Conservation (phyloP, 2,888 invertebrate genomes). For the Automeris io region DNA sequence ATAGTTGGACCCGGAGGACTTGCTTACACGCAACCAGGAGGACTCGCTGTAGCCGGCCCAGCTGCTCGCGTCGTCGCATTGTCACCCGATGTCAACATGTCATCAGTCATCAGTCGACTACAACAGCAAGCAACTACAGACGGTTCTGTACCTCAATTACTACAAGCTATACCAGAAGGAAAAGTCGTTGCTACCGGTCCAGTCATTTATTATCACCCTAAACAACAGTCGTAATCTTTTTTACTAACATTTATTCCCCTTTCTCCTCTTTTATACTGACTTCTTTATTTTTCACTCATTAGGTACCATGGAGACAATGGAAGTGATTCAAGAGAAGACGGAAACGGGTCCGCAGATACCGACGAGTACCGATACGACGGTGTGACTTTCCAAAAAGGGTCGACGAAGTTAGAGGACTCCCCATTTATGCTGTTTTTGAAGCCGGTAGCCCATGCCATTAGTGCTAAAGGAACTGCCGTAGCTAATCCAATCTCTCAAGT, state of each 20-base stretch:
- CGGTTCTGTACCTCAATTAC: constrained; percentile 51
- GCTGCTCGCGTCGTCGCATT: constrained; percentile 83
- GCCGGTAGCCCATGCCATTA: constrained; percentile 81
- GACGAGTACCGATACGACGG: constrained; percentile 50
- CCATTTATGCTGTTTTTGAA: constrained; percentile 62
- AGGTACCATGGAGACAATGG: constrained; percentile 47
- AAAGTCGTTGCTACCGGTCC: constrained; percentile 85
- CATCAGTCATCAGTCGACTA: constrained; percentile 66
- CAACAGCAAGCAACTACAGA: constrained; percentile 46
- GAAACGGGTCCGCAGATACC: constrained; percentile 20
- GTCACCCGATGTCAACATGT: constrained; percentile 78
- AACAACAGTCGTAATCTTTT: constrained; percentile 39
- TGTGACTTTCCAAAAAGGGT: constrained; percentile 36
- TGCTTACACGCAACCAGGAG: constrained; percentile 85
- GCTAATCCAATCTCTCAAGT: constrained; percentile 83
- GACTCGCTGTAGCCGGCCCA: constrained; percentile 85
- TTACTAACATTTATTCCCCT: constrained; percentile 19
- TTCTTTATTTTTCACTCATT: constrained; percentile 50
- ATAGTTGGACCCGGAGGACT: constrained; percentile 88
- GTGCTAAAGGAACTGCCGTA: constrained; percentile 80
- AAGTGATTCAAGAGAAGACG: constrained; percentile 26
- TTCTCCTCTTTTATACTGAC: constrained; percentile 22
- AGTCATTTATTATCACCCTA: constrained; percentile 80
- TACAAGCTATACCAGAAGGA: constrained; percentile 78
- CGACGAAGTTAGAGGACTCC: constrained; percentile 27